phyloP scores from a whole-genome alignment of 2,113 vertebrate genomes.

The Leucoraja erinaceus region DNA sequence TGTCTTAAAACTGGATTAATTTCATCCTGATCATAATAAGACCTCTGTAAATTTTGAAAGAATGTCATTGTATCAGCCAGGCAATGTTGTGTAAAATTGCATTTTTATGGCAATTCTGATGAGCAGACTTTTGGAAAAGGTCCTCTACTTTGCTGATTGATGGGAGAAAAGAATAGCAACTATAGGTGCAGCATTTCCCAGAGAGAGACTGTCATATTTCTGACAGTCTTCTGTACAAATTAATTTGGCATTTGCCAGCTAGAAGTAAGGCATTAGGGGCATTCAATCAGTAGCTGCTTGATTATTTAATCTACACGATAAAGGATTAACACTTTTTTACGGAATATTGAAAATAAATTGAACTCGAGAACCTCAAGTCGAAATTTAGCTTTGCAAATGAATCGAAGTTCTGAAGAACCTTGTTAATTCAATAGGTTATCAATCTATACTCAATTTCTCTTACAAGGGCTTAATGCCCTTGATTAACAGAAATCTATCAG shows the following conservation, averaged over 20 bases:
- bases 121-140: background rate
- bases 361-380: background rate
- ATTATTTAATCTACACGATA: background rate
- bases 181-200: background rate
- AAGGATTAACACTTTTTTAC: background rate
- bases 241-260: background rate
- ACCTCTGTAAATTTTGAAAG: background rate
- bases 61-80: background rate
- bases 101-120: background rate
- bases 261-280: background rate
- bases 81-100: slow-evolving; percentile 28
- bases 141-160: background rate
- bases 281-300: slow-evolving; percentile 12
- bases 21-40: background rate
- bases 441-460: too few species aligned
- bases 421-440: background rate
- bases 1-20: slow-evolving; percentile 6
- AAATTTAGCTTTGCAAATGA: background rate
- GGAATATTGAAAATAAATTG: background rate
- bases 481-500: too few species aligned
- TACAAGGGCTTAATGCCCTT: too few species aligned
- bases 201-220: background rate
- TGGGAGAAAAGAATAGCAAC: background rate
- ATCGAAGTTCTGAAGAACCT: slow-evolving; percentile 17
- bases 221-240: background rate